Percentiles rank a stretch among this genome's conserved stretches.
Conservation (phyloP, 2,888 invertebrate genomes). For the Ophion slaviceki region DNA sequence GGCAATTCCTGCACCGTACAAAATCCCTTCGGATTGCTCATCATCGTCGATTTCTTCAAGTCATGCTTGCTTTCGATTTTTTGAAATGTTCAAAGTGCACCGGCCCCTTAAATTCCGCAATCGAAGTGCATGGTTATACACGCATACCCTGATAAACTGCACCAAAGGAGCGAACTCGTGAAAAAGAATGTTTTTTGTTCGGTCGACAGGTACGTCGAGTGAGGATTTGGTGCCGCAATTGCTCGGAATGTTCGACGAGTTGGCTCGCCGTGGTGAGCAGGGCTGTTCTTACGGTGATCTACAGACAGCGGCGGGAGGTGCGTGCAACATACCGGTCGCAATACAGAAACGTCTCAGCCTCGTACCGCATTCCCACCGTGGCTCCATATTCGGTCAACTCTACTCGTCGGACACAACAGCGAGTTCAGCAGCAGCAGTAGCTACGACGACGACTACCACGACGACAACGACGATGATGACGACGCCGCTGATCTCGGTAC, state of each 20-base stretch:
- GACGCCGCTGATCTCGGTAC: slow-evolving; percentile 12
- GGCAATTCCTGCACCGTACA: too few relatives aligned
- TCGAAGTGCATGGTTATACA: too few relatives aligned
- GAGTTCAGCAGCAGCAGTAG: slow-evolving; percentile 18
- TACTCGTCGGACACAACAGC: slow-evolving; percentile 62
- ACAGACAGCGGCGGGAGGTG: slow-evolving; percentile 67
- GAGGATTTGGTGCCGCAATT: slow-evolving; percentile 94
- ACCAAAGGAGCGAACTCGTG: neutral
- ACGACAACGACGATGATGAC: slow-evolving; percentile 25
- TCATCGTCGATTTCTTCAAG: too few relatives aligned
- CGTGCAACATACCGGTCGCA: slow-evolving; percentile 75
- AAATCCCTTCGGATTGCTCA: too few relatives aligned
- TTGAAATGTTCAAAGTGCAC: too few relatives aligned
- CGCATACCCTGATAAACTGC: too few relatives aligned
- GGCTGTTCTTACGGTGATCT: slow-evolving; percentile 68
- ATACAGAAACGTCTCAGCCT: slow-evolving; percentile 80
- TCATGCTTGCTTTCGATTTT: too few relatives aligned
- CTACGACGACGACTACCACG: slow-evolving; percentile 15
- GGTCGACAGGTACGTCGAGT: slow-evolving; percentile 90
- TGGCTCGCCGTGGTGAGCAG: slow-evolving; percentile 83
- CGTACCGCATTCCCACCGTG: slow-evolving; percentile 76
- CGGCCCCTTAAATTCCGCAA: neutral
- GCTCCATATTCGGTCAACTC: slow-evolving; percentile 78
- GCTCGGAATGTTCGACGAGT: slow-evolving; percentile 94
- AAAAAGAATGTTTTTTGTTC: slow-evolving; percentile 73